Conservation (phyloP, 2,113 vertebrate species). For the Scartelaos histophorus region DNA sequence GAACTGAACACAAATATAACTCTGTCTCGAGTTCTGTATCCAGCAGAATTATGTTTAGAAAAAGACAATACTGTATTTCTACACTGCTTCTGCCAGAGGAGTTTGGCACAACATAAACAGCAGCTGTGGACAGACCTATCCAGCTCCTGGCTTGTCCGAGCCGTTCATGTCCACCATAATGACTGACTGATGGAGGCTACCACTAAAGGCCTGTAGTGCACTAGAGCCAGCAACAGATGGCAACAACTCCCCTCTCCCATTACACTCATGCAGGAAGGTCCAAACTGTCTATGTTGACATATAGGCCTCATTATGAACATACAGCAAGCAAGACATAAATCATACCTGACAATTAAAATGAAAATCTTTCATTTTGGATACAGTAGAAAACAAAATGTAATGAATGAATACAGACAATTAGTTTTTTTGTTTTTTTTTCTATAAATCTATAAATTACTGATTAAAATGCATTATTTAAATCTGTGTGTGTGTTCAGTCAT, state of each 20-base stretch:
- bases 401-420: too few relatives aligned
- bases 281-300: slow-evolving; percentile 38
- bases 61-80: slow-evolving; percentile 24
- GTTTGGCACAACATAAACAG: slow-evolving; percentile 45
- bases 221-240: slow-evolving; percentile 62
- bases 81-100: slow-evolving; percentile 29
- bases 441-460: too few relatives aligned
- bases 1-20: slow-evolving; percentile 15
- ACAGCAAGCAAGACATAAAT: background rate
- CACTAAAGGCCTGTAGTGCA: slow-evolving; percentile 52
- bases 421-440: too few relatives aligned
- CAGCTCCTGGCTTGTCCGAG: slow-evolving; percentile 44
- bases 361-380: background rate
- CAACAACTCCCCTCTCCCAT: slow-evolving; percentile 50
- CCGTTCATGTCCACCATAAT: slow-evolving; percentile 42
- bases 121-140: slow-evolving; percentile 40
- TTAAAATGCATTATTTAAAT: too few relatives aligned
- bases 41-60: slow-evolving; percentile 9
- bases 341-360: background rate
- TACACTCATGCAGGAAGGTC: slow-evolving; percentile 13
- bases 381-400: too few relatives aligned
- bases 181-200: slow-evolving; percentile 38
- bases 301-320: slow-evolving; percentile 28
- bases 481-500: too few relatives aligned
- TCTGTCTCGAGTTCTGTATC: background rate